Conservation (phyloP, 1,140 invertebrate species). For the Pseudomyrmex gracilis region DNA sequence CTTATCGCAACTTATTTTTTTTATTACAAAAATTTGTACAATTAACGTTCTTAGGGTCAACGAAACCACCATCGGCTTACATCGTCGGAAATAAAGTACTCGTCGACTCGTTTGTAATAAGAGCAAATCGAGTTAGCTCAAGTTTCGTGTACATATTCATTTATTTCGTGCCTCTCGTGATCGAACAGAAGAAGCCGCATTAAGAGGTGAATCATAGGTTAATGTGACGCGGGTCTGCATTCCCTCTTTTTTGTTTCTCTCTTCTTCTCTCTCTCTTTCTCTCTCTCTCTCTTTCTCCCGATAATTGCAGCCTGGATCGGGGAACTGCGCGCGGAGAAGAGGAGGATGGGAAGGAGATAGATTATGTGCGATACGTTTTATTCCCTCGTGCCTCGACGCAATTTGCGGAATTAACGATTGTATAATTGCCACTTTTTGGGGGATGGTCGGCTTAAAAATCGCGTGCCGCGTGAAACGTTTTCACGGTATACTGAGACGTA, state of each 20-base stretch:
- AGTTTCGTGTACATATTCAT: slow-evolving; percentile 84
- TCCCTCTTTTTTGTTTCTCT: slow-evolving; percentile 50
- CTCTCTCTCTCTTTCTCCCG: slow-evolving; percentile 39
- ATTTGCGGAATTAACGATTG: slow-evolving; percentile 78
- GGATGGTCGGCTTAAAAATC: slow-evolving; percentile 60
- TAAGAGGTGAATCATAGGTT: slow-evolving; percentile 84
- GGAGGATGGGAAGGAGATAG: slow-evolving; percentile 68
- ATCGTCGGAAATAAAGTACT: too few relatives aligned
- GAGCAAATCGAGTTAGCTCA: slow-evolving; percentile 81
- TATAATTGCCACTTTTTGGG: slow-evolving; percentile 76
- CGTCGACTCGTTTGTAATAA: slow-evolving; percentile 62
- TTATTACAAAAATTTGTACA: too few relatives aligned
- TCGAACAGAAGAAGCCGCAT: slow-evolving; percentile 79
- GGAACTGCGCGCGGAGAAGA: slow-evolving; percentile 7
- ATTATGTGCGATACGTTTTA: slow-evolving; percentile 76
- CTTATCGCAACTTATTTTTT: too few relatives aligned
- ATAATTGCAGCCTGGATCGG: slow-evolving; percentile 68
- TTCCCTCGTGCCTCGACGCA: slow-evolving; percentile 65
- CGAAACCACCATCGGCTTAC: too few relatives aligned
- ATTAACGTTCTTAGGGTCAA: too few relatives aligned
- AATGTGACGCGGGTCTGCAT: slow-evolving; percentile 68
- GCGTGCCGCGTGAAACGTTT: slow-evolving; percentile 69
- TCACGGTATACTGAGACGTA: slow-evolving; percentile 61
- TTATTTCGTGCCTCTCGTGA: slow-evolving; percentile 79
- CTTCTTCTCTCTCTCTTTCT: slow-evolving; percentile 53